Percentiles rank a stretch among this genome's conserved stretches.
phyloP scores from a whole-genome alignment of 1,140 invertebrate species.

The Chrysoperla carnea region DNA sequence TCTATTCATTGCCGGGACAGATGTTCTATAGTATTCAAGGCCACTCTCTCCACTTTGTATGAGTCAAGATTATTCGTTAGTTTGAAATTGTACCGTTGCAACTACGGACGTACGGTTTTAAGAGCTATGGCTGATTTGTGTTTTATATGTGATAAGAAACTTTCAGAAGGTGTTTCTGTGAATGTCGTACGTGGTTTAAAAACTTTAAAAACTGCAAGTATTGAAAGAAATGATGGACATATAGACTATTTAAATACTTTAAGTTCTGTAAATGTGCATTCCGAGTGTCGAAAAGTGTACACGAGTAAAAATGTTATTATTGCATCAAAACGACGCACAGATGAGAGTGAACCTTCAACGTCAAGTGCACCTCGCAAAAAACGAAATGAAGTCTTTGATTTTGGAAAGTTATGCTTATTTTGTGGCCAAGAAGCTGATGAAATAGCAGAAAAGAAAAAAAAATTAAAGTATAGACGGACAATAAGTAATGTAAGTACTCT shows the following conservation, averaged over 20 bases:
- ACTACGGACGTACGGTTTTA: conserved; percentile 16
- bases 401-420: conserved; percentile 16
- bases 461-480: conserved; percentile 16
- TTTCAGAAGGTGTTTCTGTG: conserved; percentile 16
- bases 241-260: conserved; percentile 19
- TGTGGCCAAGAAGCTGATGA: conserved; percentile 17
- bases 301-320: conserved; percentile 14
- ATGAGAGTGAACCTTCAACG: conserved; percentile 10
- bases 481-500: conserved; percentile 18
- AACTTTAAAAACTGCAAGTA: conserved; percentile 20
- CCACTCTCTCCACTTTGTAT: conserved; percentile 13
- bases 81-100: conserved; percentile 11
- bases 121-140: conserved; percentile 16
- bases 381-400: conserved; percentile 16
- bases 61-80: conserved; percentile 10
- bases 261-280: conserved; percentile 19
- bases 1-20: conserved; percentile 14
- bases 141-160: conserved; percentile 17
- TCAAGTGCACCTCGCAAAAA: conserved; percentile 16
- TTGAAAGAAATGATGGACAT: conserved; percentile 18
- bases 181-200: conserved; percentile 16
- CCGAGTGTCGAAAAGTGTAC: conserved; percentile 15
- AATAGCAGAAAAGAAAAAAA: conserved; percentile 10
- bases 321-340: conserved; percentile 14
- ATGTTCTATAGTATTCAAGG: conserved; percentile 14